Evolutionary conservation across 2,113 vertebrate species (phyloP), one percentile per base, ranked within the genome.

Genomic region (Dicerorhinus sumatrensis): DNA sequence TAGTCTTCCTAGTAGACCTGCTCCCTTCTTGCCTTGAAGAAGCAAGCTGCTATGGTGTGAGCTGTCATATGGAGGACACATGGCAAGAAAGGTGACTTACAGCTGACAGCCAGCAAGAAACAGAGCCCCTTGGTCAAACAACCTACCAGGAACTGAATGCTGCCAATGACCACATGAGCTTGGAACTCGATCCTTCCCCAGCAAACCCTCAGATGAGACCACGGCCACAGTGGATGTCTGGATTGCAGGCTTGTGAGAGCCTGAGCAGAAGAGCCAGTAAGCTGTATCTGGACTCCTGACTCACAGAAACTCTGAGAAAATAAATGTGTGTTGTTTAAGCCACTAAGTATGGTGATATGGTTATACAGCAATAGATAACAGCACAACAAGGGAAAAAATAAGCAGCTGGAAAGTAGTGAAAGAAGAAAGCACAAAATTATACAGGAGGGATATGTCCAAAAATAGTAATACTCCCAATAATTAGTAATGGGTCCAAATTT

Each of bases 111-210:
- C 62, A 36, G 56, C 33, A 18, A 83, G 76, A n/a, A 48, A 65
- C 6, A 2, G 8, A 46, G 27, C 4, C 16, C 12, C n/a, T 31
- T 17, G 5, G 33, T 16, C 29, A 62, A 54, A 12, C 33, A 20
- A 27, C 69, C 25, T 0, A 2, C 60, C 18, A 60, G 29, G 33
- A 82, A 18, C 39, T 8, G 12, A 62, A 33, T 17, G 39, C 7
- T 0, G 33, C 29, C 60, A 9, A 8, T 5, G n/a, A 25, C 39
- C 12, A 23, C 13, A 0, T 0, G 58, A 18, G 8, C 33, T 16
- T 12, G 8, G 17, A 18, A 60, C 16, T 1, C 11, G 18, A 36
- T 25, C 18, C n/a, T 23, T 31, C 67, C 8, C 39, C 17, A 5
- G 2, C 2, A 8, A 46, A 65, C 29, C 39, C 39, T 65, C 23